Evolutionary conservation across 2,113 vertebrate genomes (phyloP).

Genomic region (Oxygymnocypris stewartii): DNA sequence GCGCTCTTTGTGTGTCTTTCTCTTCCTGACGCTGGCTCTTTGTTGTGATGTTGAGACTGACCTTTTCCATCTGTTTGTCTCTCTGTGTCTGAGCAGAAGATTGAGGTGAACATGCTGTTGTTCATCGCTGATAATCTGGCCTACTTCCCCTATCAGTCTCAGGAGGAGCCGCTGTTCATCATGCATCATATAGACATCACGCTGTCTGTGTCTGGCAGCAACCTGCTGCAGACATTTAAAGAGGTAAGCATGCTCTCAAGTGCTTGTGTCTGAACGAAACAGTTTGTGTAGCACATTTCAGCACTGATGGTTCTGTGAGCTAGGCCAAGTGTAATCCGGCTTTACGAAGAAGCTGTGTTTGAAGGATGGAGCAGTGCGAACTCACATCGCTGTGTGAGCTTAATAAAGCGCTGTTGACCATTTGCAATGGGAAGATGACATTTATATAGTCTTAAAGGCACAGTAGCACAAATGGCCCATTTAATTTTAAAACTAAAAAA

Average conservation of each 20-base stretch:
- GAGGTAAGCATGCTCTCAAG: conserved; percentile 77
- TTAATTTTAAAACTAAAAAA: neutral
- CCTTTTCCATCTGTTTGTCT: conserved; percentile 8
- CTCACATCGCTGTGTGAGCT: neutral
- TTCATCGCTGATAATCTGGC: conserved; percentile 98
- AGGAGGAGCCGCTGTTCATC: conserved; percentile 98
- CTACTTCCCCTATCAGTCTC: conserved; percentile 94
- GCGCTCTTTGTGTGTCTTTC: conserved; percentile 56
- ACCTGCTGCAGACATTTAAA: conserved; percentile 95
- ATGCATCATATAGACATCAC: conserved; percentile 99
- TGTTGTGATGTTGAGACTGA: neutral
- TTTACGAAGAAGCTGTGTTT: neutral
- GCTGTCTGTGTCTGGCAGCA: conserved; percentile 97
- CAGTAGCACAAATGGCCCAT: neutral
- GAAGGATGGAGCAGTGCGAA: neutral
- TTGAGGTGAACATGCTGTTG: conserved; percentile 95
- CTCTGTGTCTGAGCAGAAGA: conserved; percentile 79
- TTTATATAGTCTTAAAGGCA: neutral
- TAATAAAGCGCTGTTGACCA: neutral
- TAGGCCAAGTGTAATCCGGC: neutral
- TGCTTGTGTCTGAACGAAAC: neutral
- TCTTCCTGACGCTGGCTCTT: neutral
- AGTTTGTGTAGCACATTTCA: too few relatives aligned
- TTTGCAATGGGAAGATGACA: neutral
- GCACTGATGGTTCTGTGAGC: neutral